These are phyloP conservation scores for Lacerta agilis DNA, from an alignment of 2,797 vertebrate species.

Conservation along the genomic window DNA sequence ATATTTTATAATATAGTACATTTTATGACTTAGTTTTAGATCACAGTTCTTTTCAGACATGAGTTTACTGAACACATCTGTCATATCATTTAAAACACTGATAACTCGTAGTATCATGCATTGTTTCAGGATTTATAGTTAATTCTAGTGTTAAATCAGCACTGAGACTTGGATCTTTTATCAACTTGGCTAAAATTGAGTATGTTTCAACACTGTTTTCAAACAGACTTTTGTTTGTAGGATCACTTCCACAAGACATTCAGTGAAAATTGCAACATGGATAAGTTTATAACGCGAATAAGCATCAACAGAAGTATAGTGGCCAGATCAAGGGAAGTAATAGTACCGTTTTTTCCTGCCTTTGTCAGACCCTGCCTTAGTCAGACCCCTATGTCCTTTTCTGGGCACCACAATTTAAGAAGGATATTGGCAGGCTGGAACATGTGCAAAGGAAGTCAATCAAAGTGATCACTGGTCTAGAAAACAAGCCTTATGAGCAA, in stretches of 20 bases:
- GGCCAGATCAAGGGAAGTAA: too few relatives aligned
- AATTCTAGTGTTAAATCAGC: background rate
- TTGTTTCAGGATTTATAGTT: background rate
- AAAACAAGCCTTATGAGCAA: too few relatives aligned
- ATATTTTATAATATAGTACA: background rate
- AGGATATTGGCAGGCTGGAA: too few relatives aligned
- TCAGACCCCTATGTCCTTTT: too few relatives aligned
- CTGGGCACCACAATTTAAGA: too few relatives aligned
- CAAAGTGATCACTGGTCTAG: too few relatives aligned
- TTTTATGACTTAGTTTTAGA: background rate
- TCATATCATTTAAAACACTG: background rate
- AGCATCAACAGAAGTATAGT: too few relatives aligned
- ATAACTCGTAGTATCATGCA: background rate
- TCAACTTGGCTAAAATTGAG: background rate
- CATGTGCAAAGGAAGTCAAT: too few relatives aligned
- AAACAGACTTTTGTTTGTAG: background rate
- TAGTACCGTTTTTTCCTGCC: too few relatives aligned
- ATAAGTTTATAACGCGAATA: too few relatives aligned
- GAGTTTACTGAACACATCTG: background rate
- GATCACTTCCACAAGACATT: background rate
- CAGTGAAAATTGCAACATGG: background rate
- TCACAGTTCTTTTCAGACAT: background rate
- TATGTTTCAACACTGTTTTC: background rate
- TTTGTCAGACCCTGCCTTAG: too few relatives aligned
- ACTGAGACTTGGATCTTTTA: background rate